Percentiles rank a stretch among this genome's conserved stretches.
These are phyloP conservation scores for Ornithoptera alexandrae DNA, from an alignment of 2,888 invertebrate species.

Conservation along the genomic window DNA sequence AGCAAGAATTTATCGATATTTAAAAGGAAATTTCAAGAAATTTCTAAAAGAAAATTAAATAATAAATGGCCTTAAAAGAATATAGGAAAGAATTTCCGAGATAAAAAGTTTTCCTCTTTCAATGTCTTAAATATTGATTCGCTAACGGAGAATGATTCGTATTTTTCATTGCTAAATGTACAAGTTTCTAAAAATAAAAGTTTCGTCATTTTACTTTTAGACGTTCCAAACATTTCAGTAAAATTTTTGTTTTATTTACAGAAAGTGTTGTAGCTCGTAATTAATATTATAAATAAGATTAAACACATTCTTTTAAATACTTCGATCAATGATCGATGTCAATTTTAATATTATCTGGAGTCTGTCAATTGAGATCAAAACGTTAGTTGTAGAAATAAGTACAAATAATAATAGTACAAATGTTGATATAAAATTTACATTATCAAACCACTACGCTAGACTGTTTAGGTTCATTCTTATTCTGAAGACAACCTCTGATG, in stretches of 20 bases:
- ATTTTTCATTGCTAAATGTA: slow-evolving; percentile 72
- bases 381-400: no score
- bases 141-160: slow-evolving; percentile 66
- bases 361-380: no score
- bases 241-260: slow-evolving; percentile 30
- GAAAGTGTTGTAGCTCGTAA: no score
- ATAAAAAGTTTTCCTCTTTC: slow-evolving; percentile 54
- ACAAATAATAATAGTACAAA: no score
- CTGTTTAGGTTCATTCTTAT: background rate
- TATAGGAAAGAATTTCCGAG: slow-evolving; percentile 48
- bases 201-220: slow-evolving; percentile 50
- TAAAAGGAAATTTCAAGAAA: no score
- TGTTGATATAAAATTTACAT: no score
- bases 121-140: slow-evolving; percentile 72
- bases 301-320: no score
- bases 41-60: slow-evolving; percentile 5
- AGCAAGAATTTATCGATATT: no score
- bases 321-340: no score
- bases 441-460: no score
- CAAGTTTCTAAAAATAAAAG: slow-evolving; percentile 66
- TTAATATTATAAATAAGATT: no score
- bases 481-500: slow-evolving; percentile 14
- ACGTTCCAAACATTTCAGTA: slow-evolving; percentile 40
- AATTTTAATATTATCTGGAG: no score
- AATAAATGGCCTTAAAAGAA: slow-evolving; percentile 33